Evolutionary conservation across 2,888 invertebrate species (phyloP), one percentile per base, ranked within the genome.

Genomic region (Erpobdella octoculata): DNA sequence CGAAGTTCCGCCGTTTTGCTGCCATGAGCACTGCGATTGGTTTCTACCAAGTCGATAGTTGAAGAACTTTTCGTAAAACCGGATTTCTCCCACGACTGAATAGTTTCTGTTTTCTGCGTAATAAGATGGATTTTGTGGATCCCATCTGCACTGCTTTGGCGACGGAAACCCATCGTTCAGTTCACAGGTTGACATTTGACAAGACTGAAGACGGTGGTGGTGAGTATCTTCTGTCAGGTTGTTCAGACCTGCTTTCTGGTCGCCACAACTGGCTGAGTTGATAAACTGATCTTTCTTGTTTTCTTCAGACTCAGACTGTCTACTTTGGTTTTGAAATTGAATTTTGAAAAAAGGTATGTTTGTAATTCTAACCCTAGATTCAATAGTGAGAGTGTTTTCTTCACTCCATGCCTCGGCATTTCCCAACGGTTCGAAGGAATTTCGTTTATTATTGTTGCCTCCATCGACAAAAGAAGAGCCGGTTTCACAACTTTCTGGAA

Each of bases 311-410:
- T 31, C 41, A 33, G n/a, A 36, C 4, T 25, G n/a, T 18, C 25
- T 33, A 33, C 28, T 31, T n/a, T n/a, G 48, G 15, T 67, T 67
- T 35, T 67, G 25, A 38, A 21, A 31, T 21, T 69, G 58, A 12
- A 69, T 53, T 35, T 33, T 69, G 25, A 69, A 36, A 35, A 69
- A 18, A 4, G 69, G 69, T 8, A 69, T 69, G 53, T 69, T 69
- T 4, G 69, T 58, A 28, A 69, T 58, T 9, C 46, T 69, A 3
- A 69, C 35, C 28, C 33, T 33, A 12, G 69, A 69, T 33, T 53
- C 33, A 36, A 69, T 58, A 5, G 69, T 69, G 6, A 69, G 37
- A 8, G 69, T 69, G 8, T 69, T 35, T 31, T 36, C 18, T n/a
- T 48, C 58, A 8, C 46, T 53, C 58, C 37, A 25, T 21, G 28